Percentiles rank a stretch among this genome's conserved stretches.
Conservation (phyloP, 2,797 vertebrate genomes). For the Chanos chanos region DNA sequence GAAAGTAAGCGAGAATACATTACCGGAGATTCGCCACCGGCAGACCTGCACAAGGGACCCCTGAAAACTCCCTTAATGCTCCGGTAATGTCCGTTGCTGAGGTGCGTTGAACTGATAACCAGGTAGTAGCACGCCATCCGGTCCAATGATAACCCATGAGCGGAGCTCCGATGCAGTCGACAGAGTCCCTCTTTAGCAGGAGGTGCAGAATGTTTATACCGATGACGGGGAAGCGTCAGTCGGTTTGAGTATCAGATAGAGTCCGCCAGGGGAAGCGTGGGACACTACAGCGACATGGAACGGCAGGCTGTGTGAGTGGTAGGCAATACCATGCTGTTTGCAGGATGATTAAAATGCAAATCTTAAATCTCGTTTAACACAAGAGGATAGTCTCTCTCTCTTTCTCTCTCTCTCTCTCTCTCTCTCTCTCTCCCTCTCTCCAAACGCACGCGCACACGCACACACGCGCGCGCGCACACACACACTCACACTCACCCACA, state of each 20-base stretch:
- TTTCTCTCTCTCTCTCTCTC: background rate
- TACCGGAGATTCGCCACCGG: constrained; percentile 84
- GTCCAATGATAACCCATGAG: constrained; percentile 56
- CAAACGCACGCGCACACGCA: background rate
- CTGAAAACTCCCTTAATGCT: constrained; percentile 97
- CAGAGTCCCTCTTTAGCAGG: background rate
- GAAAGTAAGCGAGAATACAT: constrained; percentile 20
- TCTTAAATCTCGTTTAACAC: constrained; percentile 3
- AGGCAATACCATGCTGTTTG: no score
- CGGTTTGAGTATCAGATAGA: background rate
- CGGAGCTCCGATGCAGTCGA: constrained; percentile 8
- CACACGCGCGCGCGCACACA: background rate
- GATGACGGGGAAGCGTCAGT: no score
- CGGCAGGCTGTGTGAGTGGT: no score
- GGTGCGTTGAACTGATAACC: constrained; percentile 97
- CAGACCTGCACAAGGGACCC: constrained; percentile 86
- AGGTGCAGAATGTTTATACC: background rate
- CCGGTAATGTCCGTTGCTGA: constrained; percentile 95
- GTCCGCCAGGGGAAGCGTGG: no score
- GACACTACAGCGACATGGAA: no score
- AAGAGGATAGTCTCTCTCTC: background rate
- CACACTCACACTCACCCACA: background rate
- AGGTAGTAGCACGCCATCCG: constrained; percentile 95
- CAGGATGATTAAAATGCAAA: no score
- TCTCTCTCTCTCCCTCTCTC: constrained; percentile 10